phyloP scores from a whole-genome alignment of 2,797 vertebrate species.

The Spinus pinus region DNA sequence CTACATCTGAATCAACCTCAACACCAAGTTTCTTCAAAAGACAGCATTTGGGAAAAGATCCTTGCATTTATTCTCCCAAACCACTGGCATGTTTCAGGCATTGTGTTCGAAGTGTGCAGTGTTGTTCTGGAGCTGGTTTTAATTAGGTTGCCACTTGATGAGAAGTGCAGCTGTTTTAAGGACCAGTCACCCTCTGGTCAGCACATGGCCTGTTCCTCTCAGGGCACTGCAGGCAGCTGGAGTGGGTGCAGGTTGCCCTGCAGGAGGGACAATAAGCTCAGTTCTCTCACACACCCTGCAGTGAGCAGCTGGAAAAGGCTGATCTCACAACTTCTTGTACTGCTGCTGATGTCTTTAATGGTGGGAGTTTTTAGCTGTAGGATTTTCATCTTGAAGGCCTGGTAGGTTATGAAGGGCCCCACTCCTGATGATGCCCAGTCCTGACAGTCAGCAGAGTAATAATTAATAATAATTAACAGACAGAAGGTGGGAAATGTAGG shows the following conservation, averaged over 20 bases:
- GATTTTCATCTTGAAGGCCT: neutral
- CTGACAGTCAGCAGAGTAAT: neutral
- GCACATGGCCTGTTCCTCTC: neutral
- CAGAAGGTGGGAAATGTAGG: neutral
- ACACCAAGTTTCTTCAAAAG: neutral
- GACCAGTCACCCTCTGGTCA: neutral
- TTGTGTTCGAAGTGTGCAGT: neutral
- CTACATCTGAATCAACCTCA: neutral
- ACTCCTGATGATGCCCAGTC: neutral
- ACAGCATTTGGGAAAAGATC: neutral
- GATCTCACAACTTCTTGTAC: neutral
- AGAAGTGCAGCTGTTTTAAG: neutral
- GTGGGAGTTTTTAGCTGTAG: rapidly evolving
- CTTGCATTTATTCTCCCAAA: neutral
- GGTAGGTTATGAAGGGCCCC: neutral
- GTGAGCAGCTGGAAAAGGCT: neutral
- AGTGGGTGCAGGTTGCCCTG: neutral
- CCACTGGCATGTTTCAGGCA: neutral
- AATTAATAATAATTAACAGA: neutral
- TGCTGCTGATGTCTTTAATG: neutral
- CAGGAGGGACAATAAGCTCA: neutral
- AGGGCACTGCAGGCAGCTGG: neutral
- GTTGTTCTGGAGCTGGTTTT: neutral
- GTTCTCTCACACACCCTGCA: neutral
- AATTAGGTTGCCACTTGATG: neutral